These are phyloP conservation scores for Venturia canescens DNA, from an alignment of 1,140 invertebrate species.

Conservation along the genomic window DNA sequence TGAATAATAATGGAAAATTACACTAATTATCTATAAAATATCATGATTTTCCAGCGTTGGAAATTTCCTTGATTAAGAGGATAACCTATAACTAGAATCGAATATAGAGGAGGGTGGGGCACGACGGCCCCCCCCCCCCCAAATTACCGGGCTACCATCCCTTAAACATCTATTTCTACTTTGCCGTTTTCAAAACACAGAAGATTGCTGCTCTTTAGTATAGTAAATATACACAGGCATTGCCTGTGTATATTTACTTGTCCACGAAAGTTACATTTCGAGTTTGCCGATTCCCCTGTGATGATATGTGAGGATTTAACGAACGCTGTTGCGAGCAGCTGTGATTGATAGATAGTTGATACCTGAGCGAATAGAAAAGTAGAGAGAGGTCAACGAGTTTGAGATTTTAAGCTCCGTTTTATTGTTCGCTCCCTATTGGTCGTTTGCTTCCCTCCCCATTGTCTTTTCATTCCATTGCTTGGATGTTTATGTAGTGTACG, in stretches of 20 bases:
- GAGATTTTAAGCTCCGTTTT: slow-evolving; percentile 36
- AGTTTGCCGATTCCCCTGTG: neutral
- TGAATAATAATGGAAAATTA: no score
- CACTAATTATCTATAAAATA: no score
- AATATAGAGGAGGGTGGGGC: no score
- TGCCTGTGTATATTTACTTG: neutral
- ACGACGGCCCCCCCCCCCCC: no score
- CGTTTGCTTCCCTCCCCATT: neutral
- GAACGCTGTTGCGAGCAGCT: neutral
- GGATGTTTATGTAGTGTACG: neutral
- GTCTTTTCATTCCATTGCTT: neutral
- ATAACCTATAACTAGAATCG: no score
- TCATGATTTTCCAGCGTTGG: no score
- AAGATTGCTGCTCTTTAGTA: neutral
- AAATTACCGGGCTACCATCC: no score
- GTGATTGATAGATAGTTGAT: slow-evolving; percentile 21
- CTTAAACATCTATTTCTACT: no score
- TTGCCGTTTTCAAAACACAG: neutral
- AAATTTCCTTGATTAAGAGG: no score
- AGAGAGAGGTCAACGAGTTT: slow-evolving; percentile 13
- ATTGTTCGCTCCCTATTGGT: slow-evolving; percentile 15
- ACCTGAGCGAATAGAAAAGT: neutral
- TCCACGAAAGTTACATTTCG: neutral
- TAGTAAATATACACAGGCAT: no score
- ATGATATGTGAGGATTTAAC: neutral